A percentile compares a stretch with the other conserved stretches of the same genome.
These are phyloP conservation scores for Cherax destructor DNA, from an alignment of 1,140 invertebrate species.

Conservation along the genomic window DNA sequence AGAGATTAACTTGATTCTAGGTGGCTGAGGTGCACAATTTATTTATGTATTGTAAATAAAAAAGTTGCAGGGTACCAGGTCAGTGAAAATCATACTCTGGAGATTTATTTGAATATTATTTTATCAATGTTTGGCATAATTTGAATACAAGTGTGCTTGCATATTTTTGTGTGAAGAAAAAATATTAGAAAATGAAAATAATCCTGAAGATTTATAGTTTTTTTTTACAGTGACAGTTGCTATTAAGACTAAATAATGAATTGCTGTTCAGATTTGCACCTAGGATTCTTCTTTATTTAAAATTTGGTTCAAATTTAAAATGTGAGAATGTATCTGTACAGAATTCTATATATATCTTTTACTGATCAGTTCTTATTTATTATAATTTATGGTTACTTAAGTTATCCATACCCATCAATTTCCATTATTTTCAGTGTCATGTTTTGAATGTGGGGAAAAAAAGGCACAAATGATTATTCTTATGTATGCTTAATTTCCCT, in stretches of 20 bases:
- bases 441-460: background rate
- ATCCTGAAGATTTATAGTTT: no score
- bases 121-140: no score
- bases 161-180: no score
- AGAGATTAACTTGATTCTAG: background rate
- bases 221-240: background rate
- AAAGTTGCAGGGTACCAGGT: background rate
- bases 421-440: background rate
- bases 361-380: background rate
- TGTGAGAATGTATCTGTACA: background rate
- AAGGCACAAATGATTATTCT: no score
- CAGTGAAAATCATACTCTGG: background rate
- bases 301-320: background rate
- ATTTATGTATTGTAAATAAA: background rate
- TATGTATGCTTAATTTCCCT: background rate
- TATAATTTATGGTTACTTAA: background rate
- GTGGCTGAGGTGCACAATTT: background rate
- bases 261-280: background rate
- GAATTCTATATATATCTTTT: background rate
- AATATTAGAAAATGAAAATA: no score
- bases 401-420: background rate
- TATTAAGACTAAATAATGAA: background rate
- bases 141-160: no score
- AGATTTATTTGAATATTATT: background rate
- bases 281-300: background rate